phyloP scores from a whole-genome alignment of 2,888 invertebrate genomes.

The Hydroisotoma schaefferi region DNA sequence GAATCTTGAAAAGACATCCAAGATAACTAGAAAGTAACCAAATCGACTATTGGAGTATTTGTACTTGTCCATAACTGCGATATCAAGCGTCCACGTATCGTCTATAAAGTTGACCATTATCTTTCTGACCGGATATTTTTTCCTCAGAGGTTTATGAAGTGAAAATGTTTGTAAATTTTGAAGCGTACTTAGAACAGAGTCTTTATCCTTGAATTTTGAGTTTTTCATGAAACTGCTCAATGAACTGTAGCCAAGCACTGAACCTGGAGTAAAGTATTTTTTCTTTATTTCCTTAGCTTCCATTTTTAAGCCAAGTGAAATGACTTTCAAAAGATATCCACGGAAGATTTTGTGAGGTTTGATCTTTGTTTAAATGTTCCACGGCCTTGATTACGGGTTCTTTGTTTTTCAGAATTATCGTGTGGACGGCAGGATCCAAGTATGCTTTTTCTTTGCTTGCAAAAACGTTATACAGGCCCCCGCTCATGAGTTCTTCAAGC shows the following conservation, averaged over 20 bases:
- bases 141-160: conserved; percentile 2
- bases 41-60: not conserved
- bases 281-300: not conserved
- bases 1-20: conserved; percentile 1
- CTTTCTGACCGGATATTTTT: not conserved
- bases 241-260: not conserved
- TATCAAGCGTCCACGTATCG: conserved; percentile 3
- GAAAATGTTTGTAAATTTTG: conserved; percentile 2
- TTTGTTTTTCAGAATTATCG: too few relatives aligned
- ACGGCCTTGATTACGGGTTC: too few relatives aligned
- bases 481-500: too few relatives aligned
- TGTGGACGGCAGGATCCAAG: too few relatives aligned
- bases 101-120: conserved; percentile 9
- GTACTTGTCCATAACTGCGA: not conserved
- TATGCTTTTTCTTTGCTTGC: too few relatives aligned
- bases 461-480: too few relatives aligned
- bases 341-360: too few relatives aligned
- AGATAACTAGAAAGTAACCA: conserved; percentile 2
- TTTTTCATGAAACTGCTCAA: conserved; percentile 7
- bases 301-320: not conserved
- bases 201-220: conserved; percentile 10
- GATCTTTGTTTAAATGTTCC: too few relatives aligned
- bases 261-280: not conserved
- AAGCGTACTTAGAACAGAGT: not conserved
- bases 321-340: not conserved